Base-by-base conservation (phyloP, 2,888 invertebrate species). In the Hypomecis punctinalis region DNA sequence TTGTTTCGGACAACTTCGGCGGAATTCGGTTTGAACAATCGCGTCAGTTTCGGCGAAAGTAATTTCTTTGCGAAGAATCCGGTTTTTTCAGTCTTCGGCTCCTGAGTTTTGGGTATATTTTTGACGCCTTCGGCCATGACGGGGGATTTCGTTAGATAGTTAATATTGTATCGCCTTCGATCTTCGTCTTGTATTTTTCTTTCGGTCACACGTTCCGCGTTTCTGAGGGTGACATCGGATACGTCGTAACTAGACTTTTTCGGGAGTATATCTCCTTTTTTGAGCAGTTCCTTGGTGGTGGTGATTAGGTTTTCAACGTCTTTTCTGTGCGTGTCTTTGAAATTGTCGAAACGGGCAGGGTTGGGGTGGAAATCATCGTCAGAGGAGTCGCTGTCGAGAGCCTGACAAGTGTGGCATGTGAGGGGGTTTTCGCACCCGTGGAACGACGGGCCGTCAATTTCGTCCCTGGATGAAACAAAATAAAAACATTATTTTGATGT, bases 51-150 rank as follows among this genome's bases (percentile, higher is more conserved):
- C 0, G 93, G 93, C 0, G 93, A 93, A 0, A 93, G 70, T 1
- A 93, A 70, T 33, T 84, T 93, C 68, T 91, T 92, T 0, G 85
- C 80, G 72, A 93, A 90, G 68, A 91, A 92, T 0, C 81, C 90
- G 0, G 37, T 6, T 36, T 59, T 72, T 7, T 61, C 63, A 0
- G 74, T 70, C 62, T 86, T 85, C 2, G 76, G 69, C 43, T 83
- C 83, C 0, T 77, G 11, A 1, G 58, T 73, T 60, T 85, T 90
- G 0, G 82, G 75, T 6, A 88, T 80, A 61, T 86, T 86, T 45
- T 85, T 86, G 9, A 85, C 72, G 0, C 81, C 84, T 0, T 81
- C 78, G 0, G 85, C 83, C 80, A 84, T 83, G 0, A 85, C 53
- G 0, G 85, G 79, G 5, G 75, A 83, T 42, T 76, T 82, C 0